Evolutionary conservation across 2,113 vertebrate genomes (phyloP).

Genomic region (Vulpes vulpes): DNA sequence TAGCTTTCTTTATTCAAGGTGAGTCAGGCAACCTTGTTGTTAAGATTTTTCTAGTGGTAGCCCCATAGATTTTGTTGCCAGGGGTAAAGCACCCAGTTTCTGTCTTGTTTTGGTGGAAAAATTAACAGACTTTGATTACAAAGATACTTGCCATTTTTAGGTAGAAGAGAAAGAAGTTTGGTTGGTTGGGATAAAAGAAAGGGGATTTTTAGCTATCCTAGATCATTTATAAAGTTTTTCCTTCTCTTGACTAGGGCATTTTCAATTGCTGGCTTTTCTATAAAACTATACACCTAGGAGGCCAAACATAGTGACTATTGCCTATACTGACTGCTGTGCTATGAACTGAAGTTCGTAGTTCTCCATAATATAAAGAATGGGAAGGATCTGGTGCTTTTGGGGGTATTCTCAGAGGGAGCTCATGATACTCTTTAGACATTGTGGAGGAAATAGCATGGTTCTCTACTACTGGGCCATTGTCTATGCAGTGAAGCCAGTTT

Average conservation of each 20-base stretch:
- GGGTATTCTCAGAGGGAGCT: not conserved
- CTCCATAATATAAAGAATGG: not conserved
- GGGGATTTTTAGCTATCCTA: not conserved
- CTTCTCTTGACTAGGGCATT: not conserved
- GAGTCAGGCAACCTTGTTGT: not conserved
- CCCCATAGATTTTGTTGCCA: conserved; percentile 4
- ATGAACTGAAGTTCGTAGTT: conserved; percentile 9
- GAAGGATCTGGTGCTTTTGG: not conserved
- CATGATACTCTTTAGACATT: not conserved
- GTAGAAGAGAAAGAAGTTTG: not conserved
- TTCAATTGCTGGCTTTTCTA: conserved; percentile 19
- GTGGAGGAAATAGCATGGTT: not conserved
- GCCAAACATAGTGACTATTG: not conserved
- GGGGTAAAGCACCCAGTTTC: not conserved
- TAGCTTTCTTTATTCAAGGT: not conserved
- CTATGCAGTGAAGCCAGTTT: not conserved
- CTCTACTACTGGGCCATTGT: not conserved
- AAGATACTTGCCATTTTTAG: conserved; percentile 13
- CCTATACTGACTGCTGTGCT: not conserved
- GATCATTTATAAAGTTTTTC: conserved; percentile 15
- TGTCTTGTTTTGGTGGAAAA: conserved; percentile 15
- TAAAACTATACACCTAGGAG: not conserved
- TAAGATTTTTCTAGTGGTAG: conserved; percentile 11
- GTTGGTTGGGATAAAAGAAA: not conserved
- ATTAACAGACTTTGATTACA: not conserved